These are phyloP conservation scores for Sander vitreus DNA, from an alignment of 2,113 vertebrate genomes.

Conservation along the genomic window DNA sequence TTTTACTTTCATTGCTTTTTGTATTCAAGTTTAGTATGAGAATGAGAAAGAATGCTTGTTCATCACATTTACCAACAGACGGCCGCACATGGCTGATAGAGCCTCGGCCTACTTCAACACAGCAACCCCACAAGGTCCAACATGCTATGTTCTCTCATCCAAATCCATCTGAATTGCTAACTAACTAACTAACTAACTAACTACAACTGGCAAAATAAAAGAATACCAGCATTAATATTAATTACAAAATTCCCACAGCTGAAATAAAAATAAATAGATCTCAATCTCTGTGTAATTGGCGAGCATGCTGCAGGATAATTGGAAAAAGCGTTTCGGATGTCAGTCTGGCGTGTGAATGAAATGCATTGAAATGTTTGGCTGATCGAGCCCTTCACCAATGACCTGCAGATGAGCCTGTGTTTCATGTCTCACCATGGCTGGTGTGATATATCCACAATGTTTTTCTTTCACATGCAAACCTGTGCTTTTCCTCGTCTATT, in stretches of 20 bases:
- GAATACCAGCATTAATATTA: conserved; percentile 71
- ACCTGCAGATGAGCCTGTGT: conserved; percentile 29
- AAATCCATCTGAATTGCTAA: conserved; percentile 60
- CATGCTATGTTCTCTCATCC: conserved; percentile 54
- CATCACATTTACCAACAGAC: conserved; percentile 36
- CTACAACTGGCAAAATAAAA: conserved; percentile 47
- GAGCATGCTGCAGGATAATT: conserved; percentile 55
- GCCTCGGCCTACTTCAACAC: conserved; percentile 10
- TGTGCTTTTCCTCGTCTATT: not conserved
- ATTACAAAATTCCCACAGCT: conserved; percentile 66
- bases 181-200: conserved; percentile 39
- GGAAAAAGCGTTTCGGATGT: conserved; percentile 28
- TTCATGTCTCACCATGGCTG: conserved; percentile 25
- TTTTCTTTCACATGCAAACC: conserved; percentile 55
- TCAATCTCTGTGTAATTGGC: conserved; percentile 44
- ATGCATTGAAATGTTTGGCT: conserved; percentile 6
- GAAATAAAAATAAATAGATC: conserved; percentile 54
- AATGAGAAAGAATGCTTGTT: too few relatives aligned
- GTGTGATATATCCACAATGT: not conserved
- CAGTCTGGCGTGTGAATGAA: conserved; percentile 6
- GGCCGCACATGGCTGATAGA: conserved; percentile 30
- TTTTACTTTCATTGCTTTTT: conserved; percentile 13
- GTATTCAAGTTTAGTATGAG: not conserved
- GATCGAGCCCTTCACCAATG: not conserved
- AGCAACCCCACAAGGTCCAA: conserved; percentile 54